These are phyloP conservation scores for Alentia gelatinosa DNA, from an alignment of 2,888 invertebrate genomes.

Conservation along the genomic window DNA sequence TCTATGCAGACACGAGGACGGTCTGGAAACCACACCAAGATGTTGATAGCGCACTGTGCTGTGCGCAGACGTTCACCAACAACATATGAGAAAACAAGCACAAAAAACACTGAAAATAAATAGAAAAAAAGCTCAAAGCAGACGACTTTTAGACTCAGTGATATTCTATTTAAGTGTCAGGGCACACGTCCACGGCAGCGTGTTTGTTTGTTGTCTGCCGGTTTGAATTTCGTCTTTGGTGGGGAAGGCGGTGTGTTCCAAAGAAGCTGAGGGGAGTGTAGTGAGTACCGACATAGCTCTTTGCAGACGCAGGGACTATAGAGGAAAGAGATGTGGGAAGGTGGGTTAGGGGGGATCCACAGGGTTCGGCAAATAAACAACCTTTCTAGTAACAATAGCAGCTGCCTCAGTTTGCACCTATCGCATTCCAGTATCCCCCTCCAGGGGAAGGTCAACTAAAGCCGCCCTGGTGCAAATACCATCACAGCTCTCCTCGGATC, in stretches of 20 bases:
- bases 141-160: not conserved
- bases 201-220: not conserved
- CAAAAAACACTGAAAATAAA: too few species aligned
- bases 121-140: not conserved
- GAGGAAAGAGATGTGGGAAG: not conserved
- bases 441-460: too few species aligned
- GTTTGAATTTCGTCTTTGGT: constrained; percentile 7
- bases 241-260: not conserved
- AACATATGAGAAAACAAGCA: too few species aligned
- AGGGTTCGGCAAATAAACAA: not conserved
- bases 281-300: not conserved
- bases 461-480: too few species aligned
- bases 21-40: too few species aligned
- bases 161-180: not conserved
- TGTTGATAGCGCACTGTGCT: too few species aligned
- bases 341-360: not conserved
- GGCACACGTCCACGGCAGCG: not conserved
- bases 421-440: too few species aligned
- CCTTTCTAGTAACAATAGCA: not conserved
- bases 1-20: too few species aligned
- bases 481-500: too few species aligned
- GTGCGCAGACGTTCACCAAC: too few species aligned
- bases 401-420: not conserved
- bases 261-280: not conserved
- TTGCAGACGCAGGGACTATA: not conserved